phyloP scores from a whole-genome alignment of 2,113 vertebrate genomes.

The Sus scrofa region DNA sequence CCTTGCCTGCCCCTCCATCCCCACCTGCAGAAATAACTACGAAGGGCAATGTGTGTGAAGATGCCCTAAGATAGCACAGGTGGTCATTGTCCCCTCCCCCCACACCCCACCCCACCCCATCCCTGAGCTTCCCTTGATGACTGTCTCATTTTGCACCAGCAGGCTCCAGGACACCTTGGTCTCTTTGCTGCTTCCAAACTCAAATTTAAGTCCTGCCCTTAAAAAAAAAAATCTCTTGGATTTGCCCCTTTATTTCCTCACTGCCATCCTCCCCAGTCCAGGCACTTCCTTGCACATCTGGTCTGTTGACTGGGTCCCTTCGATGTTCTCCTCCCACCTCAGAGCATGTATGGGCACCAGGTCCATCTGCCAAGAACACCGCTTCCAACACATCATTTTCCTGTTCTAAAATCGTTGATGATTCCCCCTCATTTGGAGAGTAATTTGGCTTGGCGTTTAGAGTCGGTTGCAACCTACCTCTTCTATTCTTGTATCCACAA shows the following conservation, averaged over 20 bases:
- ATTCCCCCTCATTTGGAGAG: slow-evolving; percentile 61
- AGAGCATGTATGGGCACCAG: slow-evolving; percentile 38
- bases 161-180: not conserved
- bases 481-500: not conserved
- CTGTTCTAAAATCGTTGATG: slow-evolving; percentile 69
- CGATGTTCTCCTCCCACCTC: not conserved
- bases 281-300: slow-evolving; percentile 12
- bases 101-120: too few relatives aligned
- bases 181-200: not conserved
- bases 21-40: not conserved
- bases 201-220: not conserved
- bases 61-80: not conserved
- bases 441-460: slow-evolving; percentile 69
- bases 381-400: slow-evolving; percentile 72
- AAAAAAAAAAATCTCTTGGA: not conserved
- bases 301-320: slow-evolving; percentile 14
- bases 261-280: not conserved
- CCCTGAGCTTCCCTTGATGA: not conserved
- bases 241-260: not conserved
- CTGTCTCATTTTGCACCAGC: not conserved
- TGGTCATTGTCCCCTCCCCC: too few relatives aligned
- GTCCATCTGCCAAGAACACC: slow-evolving; percentile 58
- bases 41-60: not conserved
- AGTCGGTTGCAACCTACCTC: not conserved
- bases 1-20: not conserved